Conservation (phyloP, 92 coral and sea anemone genomes). For the Porites divaricata region DNA sequence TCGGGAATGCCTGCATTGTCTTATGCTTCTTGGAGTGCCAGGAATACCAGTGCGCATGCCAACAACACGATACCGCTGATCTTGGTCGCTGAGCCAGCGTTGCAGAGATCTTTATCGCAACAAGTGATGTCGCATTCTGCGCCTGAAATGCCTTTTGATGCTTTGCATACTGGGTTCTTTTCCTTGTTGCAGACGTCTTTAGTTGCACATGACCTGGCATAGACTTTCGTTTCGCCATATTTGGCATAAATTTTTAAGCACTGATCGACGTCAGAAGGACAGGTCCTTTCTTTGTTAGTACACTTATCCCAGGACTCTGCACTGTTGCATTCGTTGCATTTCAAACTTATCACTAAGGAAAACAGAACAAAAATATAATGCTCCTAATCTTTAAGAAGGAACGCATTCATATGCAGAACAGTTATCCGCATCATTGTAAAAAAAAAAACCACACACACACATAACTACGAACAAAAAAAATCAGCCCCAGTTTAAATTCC, state of each 20-base stretch:
- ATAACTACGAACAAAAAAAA: too few relatives aligned
- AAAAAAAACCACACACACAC: too few relatives aligned
- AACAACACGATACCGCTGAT: slow-evolving; percentile 12
- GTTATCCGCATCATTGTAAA: too few relatives aligned
- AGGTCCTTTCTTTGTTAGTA: background rate
- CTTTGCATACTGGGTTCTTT: background rate
- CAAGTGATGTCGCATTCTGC: slow-evolving; percentile 7
- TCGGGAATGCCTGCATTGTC: too few relatives aligned
- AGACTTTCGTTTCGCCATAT: background rate
- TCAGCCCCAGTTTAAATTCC: too few relatives aligned
- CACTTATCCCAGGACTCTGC: background rate
- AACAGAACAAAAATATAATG: too few relatives aligned
- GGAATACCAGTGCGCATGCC: slow-evolving; percentile 19
- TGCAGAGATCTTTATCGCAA: slow-evolving; percentile 17
- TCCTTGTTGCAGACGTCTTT: background rate
- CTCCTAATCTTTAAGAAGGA: too few relatives aligned
- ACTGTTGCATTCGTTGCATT: background rate
- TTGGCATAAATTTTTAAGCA: background rate
- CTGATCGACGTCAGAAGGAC: background rate
- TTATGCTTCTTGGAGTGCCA: too few relatives aligned
- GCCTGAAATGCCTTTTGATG: background rate
- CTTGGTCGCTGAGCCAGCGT: slow-evolving; percentile 4
- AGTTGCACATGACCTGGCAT: background rate
- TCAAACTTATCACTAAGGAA: background rate
- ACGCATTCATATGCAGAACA: too few relatives aligned